phyloP scores from a whole-genome alignment of 2,113 vertebrate genomes.

The Gila orcuttii region DNA sequence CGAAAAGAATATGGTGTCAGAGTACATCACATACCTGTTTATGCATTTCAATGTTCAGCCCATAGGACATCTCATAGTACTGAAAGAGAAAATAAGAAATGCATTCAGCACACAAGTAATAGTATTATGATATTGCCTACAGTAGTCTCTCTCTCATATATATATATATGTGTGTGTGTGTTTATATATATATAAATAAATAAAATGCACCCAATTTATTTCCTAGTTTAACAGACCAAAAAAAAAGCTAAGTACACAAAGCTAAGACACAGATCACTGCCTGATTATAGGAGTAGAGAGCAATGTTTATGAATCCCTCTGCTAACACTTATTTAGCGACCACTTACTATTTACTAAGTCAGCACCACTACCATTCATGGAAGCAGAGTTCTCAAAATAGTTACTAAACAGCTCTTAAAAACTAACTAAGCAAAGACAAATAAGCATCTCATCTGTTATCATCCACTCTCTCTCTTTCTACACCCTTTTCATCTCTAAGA shows the following conservation, averaged over 20 bases:
- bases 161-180: no score
- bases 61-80: slow-evolving; percentile 89
- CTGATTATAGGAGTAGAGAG: neutral
- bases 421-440: neutral
- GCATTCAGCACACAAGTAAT: slow-evolving; percentile 73
- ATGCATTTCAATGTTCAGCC: slow-evolving; percentile 86
- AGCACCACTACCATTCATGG: neutral
- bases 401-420: neutral
- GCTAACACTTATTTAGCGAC: neutral
- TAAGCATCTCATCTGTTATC: neutral
- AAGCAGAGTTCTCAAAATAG: neutral
- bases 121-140: no score
- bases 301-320: slow-evolving; percentile 5
- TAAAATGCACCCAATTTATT: neutral
- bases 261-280: neutral
- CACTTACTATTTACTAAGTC: neutral
- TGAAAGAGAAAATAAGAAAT: slow-evolving; percentile 58
- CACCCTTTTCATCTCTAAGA: neutral
- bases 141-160: neutral
- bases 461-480: neutral
- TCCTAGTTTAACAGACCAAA: neutral
- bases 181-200: no score
- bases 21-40: slow-evolving; percentile 53
- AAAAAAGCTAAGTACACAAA: neutral
- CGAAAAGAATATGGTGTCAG: neutral